These are phyloP conservation scores for Brienomyrus longianalis DNA, from an alignment of 2,113 vertebrate genomes.

Conservation along the genomic window DNA sequence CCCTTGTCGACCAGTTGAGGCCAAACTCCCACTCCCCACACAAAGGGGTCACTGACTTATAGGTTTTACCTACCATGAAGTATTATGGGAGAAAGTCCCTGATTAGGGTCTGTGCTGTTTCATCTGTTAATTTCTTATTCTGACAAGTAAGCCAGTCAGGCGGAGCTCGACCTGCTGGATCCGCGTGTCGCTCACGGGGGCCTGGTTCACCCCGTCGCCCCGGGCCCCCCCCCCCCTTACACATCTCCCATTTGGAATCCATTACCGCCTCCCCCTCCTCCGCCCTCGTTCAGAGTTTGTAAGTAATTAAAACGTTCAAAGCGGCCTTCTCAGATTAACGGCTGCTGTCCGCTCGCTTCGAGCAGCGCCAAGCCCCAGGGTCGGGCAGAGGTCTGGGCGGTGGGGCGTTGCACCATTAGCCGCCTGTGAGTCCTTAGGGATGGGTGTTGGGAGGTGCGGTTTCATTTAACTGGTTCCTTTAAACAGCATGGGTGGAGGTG, in stretches of 20 bases:
- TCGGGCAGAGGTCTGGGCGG: neutral
- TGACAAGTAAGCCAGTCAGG: neutral
- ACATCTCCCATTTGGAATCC: slow-evolving; percentile 50
- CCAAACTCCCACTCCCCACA: neutral
- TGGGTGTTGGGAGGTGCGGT: neutral
- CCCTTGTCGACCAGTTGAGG: neutral
- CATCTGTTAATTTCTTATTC: neutral
- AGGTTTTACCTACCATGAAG: neutral
- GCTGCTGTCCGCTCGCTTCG: slow-evolving; percentile 34
- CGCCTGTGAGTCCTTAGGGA: neutral
- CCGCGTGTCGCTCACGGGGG: slow-evolving; percentile 43
- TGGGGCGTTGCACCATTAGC: slow-evolving; percentile 5
- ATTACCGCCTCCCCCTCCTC: slow-evolving; percentile 47
- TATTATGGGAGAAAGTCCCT: neutral
- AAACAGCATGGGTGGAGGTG: slow-evolving; percentile 15
- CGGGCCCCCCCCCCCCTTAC: slow-evolving; percentile 21
- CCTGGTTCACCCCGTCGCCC: slow-evolving; percentile 35
- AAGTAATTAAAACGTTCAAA: slow-evolving; percentile 54
- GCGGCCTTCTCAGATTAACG: slow-evolving; percentile 41
- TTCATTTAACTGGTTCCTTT: slow-evolving; percentile 13
- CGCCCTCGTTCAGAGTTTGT: slow-evolving; percentile 30
- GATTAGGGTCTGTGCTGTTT: neutral
- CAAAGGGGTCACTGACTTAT: neutral
- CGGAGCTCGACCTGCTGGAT: neutral
- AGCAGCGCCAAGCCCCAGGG: slow-evolving; percentile 28